Percentiles rank a stretch among this genome's conserved stretches.
phyloP scores from a whole-genome alignment of 2,113 vertebrate species.

The Nanorana parkeri region DNA sequence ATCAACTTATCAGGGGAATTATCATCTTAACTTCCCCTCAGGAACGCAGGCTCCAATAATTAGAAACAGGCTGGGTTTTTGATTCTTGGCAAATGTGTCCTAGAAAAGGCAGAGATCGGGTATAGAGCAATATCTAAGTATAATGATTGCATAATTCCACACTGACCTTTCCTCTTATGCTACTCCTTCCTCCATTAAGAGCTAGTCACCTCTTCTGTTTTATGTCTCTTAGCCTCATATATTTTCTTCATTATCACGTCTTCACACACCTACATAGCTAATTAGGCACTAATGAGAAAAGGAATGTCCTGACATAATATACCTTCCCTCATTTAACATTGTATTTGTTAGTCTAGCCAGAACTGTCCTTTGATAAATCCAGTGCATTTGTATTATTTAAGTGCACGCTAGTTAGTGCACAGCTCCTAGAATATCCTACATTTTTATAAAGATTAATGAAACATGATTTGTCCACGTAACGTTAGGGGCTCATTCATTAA shows the following conservation, averaged over 20 bases:
- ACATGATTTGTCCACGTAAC: conserved; percentile 16
- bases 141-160: conserved; percentile 8
- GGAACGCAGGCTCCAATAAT: conserved; percentile 41
- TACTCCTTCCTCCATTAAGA: conserved; percentile 25
- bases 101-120: neutral
- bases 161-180: conserved; percentile 24
- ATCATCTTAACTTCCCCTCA: conserved; percentile 10
- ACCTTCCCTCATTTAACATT: conserved; percentile 47
- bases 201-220: conserved; percentile 20
- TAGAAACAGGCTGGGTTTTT: conserved; percentile 36
- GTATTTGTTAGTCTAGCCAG: conserved; percentile 37
- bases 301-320: conserved; percentile 45
- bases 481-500: conserved; percentile 14
- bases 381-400: conserved; percentile 46
- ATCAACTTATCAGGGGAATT: conserved; percentile 42
- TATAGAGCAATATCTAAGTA: conserved; percentile 14
- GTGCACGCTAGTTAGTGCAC: conserved; percentile 21
- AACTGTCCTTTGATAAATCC: conserved; percentile 22
- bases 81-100: neutral
- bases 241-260: conserved; percentile 40
- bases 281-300: conserved; percentile 53
- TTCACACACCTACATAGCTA: conserved; percentile 44
- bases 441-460: conserved; percentile 30
- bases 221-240: conserved; percentile 36
- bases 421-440: conserved; percentile 5